A percentile compares a stretch with the other conserved stretches of the same genome.
phyloP scores from a whole-genome alignment of 1,140 invertebrate species.

The Drosophila bipectinata region DNA sequence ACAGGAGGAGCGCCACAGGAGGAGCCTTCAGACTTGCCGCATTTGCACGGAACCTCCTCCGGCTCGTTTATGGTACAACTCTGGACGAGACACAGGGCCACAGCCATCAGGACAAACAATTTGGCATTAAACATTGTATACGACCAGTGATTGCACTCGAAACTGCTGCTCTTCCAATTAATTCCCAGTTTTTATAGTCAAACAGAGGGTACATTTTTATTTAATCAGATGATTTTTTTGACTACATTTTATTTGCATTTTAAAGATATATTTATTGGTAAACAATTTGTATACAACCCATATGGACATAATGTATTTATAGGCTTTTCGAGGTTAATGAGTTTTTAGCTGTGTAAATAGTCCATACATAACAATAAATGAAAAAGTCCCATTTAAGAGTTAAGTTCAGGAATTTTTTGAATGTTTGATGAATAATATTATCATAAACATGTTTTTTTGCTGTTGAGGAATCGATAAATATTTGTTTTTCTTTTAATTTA shows the following conservation, averaged over 20 bases:
- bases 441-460: too few relatives aligned
- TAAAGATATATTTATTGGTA: not conserved
- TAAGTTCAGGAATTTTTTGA: too few relatives aligned
- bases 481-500: too few relatives aligned
- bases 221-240: conserved; percentile 28
- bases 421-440: too few relatives aligned
- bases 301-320: not conserved
- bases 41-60: conserved; percentile 8
- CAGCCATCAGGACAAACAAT: conserved; percentile 29
- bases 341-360: not conserved
- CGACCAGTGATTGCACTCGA: not conserved
- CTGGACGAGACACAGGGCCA: conserved; percentile 25
- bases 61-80: conserved; percentile 11
- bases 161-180: not conserved
- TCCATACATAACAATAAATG: too few relatives aligned
- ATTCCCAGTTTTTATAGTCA: conserved; percentile 11
- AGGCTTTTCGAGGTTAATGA: not conserved
- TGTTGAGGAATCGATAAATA: too few relatives aligned
- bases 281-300: not conserved
- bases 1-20: conserved; percentile 24
- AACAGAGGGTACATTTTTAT: not conserved
- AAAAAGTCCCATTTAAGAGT: too few relatives aligned
- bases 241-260: not conserved
- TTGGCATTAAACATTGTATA: conserved; percentile 33
- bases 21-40: not conserved